Conservation (phyloP, 2,113 vertebrate genomes). For the Mus spicilegus region DNA sequence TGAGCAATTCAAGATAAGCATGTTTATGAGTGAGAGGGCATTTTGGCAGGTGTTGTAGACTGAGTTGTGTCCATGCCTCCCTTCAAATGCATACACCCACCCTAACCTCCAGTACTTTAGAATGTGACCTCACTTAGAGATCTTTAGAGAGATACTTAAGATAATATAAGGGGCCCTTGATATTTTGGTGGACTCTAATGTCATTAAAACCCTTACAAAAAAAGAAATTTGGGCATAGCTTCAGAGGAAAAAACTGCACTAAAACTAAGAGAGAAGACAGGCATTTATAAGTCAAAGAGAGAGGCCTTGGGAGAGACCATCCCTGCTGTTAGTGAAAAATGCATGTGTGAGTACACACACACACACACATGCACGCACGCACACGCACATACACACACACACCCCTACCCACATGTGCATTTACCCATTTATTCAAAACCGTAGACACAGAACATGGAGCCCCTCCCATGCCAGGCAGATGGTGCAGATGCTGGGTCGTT, state of each 20-base stretch:
- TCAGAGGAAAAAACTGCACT: background rate
- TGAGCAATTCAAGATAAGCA: background rate
- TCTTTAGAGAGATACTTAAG: background rate
- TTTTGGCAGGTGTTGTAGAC: background rate
- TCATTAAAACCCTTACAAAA: background rate
- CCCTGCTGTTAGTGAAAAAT: background rate
- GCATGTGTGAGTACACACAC: accelerated
- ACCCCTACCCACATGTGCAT: background rate
- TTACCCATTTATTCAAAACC: background rate
- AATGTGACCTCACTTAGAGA: background rate
- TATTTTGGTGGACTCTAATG: background rate
- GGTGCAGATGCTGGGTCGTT: background rate
- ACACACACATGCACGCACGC: no score
- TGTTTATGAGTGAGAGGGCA: conserved; percentile 1
- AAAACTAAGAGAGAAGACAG: background rate
- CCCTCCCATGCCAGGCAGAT: background rate
- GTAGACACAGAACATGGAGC: no score
- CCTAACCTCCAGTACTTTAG: background rate
- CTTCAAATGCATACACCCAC: background rate
- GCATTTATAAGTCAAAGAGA: background rate
- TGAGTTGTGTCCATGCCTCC: background rate
- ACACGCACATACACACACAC: no score
- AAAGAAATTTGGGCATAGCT: background rate
- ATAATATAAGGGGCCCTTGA: background rate
- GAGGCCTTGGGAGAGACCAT: background rate